Percentiles rank a stretch among this genome's conserved stretches.
phyloP scores from a whole-genome alignment of 2,888 invertebrate genomes.

The Dione vanillae region DNA sequence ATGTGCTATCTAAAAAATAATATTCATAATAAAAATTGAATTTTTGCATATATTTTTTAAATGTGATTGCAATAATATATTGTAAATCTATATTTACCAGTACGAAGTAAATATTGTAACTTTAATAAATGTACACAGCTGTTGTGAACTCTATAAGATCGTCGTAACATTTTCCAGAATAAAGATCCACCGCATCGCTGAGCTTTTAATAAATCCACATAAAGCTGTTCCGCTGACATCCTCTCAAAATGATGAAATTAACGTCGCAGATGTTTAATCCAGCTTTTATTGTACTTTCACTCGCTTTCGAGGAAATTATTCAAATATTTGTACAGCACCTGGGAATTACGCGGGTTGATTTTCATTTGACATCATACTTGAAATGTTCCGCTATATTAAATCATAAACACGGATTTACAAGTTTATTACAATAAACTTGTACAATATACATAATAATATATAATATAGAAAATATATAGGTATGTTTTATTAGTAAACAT shows the following conservation, averaged over 20 bases:
- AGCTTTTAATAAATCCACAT: constrained; percentile 34
- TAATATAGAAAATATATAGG: neutral
- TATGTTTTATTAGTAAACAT: neutral
- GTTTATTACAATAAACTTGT: too few species aligned
- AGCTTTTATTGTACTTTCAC: constrained; percentile 5
- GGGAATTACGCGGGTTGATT: neutral
- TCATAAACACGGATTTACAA: too few species aligned
- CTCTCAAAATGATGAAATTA: constrained; percentile 32
- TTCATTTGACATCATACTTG: neutral
- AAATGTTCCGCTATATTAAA: too few species aligned
- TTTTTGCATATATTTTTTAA: too few species aligned
- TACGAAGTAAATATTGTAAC: neutral
- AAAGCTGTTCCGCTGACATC: constrained; percentile 29
- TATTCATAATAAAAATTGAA: too few species aligned
- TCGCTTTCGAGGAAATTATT: neutral
- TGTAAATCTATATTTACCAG: neutral
- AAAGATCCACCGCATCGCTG: constrained; percentile 6
- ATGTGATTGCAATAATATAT: neutral
- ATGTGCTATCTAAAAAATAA: too few species aligned
- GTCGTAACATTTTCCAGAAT: constrained; percentile 33
- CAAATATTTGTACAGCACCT: constrained; percentile 20
- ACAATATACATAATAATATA: neutral
- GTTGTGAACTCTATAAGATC: constrained; percentile 25
- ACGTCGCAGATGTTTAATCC: constrained; percentile 29
- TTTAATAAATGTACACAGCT: constrained; percentile 14